Percentiles rank a stretch among this genome's conserved stretches.
Conservation (phyloP, 2,797 vertebrate species). For the Botia kubotai region DNA sequence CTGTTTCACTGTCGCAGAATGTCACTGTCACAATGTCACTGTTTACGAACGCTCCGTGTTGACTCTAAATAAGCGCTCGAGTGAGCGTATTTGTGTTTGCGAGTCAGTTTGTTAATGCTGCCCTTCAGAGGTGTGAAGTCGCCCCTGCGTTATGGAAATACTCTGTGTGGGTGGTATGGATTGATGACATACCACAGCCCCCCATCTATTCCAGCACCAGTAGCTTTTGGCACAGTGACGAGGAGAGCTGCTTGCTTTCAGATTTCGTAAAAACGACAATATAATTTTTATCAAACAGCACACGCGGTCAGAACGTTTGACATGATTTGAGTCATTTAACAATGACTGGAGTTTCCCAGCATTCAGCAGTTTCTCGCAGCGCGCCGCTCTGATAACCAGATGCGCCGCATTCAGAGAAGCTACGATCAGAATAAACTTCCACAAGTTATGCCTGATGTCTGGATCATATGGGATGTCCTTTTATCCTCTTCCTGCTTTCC, state of each 20-base stretch:
- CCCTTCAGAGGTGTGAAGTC: constrained; percentile 31
- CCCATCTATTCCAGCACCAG: background rate
- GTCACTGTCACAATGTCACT: background rate
- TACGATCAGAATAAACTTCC: background rate
- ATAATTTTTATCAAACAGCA: background rate
- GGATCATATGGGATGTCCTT: constrained; percentile 66
- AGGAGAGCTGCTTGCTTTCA: background rate
- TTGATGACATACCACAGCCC: background rate
- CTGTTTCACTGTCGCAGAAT: background rate
- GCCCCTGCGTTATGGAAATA: constrained; percentile 5
- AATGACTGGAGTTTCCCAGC: background rate
- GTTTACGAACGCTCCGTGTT: background rate
- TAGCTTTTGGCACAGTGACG: background rate
- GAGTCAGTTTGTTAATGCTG: background rate
- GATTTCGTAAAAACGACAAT: background rate
- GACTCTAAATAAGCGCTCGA: constrained; percentile 6
- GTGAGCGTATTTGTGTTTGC: background rate
- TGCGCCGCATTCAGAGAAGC: background rate
- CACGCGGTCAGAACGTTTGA: background rate
- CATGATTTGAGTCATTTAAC: background rate
- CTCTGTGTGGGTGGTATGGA: background rate
- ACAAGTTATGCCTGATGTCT: constrained; percentile 29
- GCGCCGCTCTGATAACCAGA: background rate
- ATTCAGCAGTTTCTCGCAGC: background rate
- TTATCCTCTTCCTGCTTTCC: constrained; percentile 60